Conservation (phyloP, 2,113 vertebrate genomes). For the Archilochus colubris region DNA sequence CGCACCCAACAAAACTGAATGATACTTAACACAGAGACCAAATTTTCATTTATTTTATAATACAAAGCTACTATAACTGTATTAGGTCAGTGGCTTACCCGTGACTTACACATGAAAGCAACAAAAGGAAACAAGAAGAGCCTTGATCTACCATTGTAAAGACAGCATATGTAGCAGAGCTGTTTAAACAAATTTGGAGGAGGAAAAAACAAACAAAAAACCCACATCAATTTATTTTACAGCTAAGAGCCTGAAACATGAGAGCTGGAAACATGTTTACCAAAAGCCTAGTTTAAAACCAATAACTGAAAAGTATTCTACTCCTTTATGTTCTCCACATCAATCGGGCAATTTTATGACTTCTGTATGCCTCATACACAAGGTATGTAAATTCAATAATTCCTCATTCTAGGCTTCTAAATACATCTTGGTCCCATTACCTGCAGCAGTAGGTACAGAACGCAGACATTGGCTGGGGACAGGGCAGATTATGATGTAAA, state of each 20-base stretch:
- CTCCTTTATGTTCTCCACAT: background rate
- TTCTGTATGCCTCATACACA: background rate
- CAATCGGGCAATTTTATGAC: background rate
- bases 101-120: background rate
- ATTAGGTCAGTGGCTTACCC: background rate
- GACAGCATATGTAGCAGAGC: background rate
- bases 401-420: background rate
- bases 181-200: background rate
- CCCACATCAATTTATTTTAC: background rate
- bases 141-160: background rate
- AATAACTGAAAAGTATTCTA: background rate
- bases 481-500: background rate
- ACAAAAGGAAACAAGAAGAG: background rate
- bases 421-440: conserved; percentile 13
- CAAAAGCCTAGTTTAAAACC: background rate
- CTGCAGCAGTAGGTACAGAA: background rate
- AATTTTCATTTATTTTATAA: background rate
- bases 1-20: background rate
- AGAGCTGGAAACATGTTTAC: background rate
- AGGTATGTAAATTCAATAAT: background rate
- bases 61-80: background rate
- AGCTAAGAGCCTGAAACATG: background rate
- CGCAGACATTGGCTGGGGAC: background rate
- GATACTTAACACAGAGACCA: background rate
- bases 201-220: background rate